Evolutionary conservation across 2,797 vertebrate genomes (phyloP).

Genomic region (Amazona ochrocephala): DNA sequence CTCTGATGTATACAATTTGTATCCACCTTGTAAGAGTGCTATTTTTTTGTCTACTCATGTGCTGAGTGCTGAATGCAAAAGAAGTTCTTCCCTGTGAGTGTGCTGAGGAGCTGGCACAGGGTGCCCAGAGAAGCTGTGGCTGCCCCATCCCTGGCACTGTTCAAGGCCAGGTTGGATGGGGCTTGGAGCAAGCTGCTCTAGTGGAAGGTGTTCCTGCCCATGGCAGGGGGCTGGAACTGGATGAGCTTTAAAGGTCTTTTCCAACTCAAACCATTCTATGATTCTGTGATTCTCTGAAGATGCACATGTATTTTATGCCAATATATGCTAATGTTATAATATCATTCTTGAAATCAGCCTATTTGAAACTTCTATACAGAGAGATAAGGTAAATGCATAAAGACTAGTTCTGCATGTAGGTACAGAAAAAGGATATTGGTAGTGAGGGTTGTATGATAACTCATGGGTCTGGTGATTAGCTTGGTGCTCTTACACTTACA

Average conservation of each 20-base stretch:
- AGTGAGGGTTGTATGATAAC: background rate
- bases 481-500: background rate
- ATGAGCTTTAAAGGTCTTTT: no score
- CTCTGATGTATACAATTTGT: background rate
- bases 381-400: background rate
- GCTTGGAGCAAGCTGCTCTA: no score
- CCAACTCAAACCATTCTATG: no score
- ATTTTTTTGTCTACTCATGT: background rate
- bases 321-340: background rate
- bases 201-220: no score
- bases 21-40: background rate
- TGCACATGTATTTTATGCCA: rapidly evolving
- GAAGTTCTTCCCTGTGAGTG: background rate
- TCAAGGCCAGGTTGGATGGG: no score
- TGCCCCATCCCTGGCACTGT: no score
- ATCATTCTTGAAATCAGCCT: background rate
- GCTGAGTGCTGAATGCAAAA: background rate
- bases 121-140: no score
- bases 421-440: background rate
- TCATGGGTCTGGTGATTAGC: background rate
- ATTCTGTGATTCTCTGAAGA: background rate
- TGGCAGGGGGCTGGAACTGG: no score
- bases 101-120: background rate
- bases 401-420: background rate
- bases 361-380: background rate